phyloP scores from a whole-genome alignment of 2,888 invertebrate genomes.

The Perdita meconis region DNA sequence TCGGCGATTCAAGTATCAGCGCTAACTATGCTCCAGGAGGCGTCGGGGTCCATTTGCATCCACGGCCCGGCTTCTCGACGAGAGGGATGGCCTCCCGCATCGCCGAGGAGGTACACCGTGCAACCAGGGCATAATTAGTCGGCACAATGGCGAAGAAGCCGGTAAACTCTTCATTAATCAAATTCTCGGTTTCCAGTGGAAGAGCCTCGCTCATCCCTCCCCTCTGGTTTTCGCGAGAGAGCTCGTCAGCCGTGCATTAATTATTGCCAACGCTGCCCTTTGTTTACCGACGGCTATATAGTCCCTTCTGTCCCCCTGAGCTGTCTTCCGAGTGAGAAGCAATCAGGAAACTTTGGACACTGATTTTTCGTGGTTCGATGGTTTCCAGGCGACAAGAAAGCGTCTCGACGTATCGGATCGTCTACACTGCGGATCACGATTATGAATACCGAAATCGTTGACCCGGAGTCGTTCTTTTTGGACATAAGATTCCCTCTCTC shows the following conservation, averaged over 20 bases:
- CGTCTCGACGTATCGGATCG: conserved; percentile 10
- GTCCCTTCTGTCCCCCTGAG: not conserved
- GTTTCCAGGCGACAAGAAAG: not conserved
- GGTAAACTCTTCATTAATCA: conserved; percentile 77
- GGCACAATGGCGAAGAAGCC: conserved; percentile 72
- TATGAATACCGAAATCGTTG: conserved; percentile 73
- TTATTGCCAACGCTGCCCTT: conserved; percentile 57
- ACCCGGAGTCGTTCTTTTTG: conserved; percentile 60
- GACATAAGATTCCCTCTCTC: not conserved
- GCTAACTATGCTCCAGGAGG: not conserved
- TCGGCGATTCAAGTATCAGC: not conserved
- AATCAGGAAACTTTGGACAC: not conserved
- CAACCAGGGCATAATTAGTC: conserved; percentile 71
- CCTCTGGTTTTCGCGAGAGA: conserved; percentile 24
- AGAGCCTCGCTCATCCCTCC: conserved; percentile 44
- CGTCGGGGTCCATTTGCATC: conserved; percentile 41
- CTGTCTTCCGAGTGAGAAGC: not conserved
- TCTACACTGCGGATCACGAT: conserved; percentile 37
- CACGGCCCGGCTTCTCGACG: conserved; percentile 23
- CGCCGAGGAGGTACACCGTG: conserved; percentile 32
- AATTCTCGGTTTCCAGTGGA: conserved; percentile 68
- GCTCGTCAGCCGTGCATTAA: conserved; percentile 49
- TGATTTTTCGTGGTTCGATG: conserved; percentile 1
- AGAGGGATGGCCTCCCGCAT: conserved; percentile 41
- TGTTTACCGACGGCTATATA: conserved; percentile 36